A percentile compares a stretch with the other conserved stretches of the same genome.
Conservation (phyloP, 2,797 vertebrate species). For the Benthosema pterotum region DNA sequence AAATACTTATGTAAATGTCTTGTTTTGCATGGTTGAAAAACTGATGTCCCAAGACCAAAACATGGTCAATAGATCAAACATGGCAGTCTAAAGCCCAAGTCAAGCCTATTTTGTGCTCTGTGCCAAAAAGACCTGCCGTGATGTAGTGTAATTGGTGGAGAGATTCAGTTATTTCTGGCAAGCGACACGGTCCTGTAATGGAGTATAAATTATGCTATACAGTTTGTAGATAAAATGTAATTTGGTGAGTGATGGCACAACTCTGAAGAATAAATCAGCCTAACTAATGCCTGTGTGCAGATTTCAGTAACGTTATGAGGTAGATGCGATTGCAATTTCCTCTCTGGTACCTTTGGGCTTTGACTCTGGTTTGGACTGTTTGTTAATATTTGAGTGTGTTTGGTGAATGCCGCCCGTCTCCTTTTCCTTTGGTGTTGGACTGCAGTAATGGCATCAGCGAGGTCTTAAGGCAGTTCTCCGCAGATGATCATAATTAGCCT, state of each 20-base stretch:
- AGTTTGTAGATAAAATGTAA: too few species aligned
- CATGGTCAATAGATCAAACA: constrained; percentile 4
- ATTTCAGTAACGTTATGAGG: constrained; percentile 3
- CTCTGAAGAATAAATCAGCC: not conserved
- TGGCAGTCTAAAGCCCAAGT: not conserved
- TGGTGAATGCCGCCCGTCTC: constrained; percentile 14
- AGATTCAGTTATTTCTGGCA: too few species aligned
- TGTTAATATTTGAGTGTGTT: not conserved
- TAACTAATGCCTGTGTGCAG: not conserved
- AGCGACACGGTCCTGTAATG: too few species aligned
- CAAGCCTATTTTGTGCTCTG: too few species aligned
- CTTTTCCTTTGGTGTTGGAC: constrained; percentile 5
- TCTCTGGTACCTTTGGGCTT: constrained; percentile 1
- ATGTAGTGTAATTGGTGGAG: too few species aligned
- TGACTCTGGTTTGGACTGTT: not conserved
- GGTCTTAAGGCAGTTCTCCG: not conserved
- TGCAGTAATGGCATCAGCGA: constrained; percentile 11
- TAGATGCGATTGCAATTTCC: not conserved
- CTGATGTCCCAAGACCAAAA: constrained; percentile 19
- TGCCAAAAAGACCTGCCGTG: too few species aligned
- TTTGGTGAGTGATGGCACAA: too few species aligned
- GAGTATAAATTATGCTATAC: too few species aligned
- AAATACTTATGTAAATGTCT: not conserved
- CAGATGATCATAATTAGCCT: constrained; percentile 52
- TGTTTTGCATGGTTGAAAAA: not conserved